Percentiles rank a stretch among this genome's conserved stretches.
Conservation (phyloP, 2,113 vertebrate species). For the Oreochromis spilurus region DNA sequence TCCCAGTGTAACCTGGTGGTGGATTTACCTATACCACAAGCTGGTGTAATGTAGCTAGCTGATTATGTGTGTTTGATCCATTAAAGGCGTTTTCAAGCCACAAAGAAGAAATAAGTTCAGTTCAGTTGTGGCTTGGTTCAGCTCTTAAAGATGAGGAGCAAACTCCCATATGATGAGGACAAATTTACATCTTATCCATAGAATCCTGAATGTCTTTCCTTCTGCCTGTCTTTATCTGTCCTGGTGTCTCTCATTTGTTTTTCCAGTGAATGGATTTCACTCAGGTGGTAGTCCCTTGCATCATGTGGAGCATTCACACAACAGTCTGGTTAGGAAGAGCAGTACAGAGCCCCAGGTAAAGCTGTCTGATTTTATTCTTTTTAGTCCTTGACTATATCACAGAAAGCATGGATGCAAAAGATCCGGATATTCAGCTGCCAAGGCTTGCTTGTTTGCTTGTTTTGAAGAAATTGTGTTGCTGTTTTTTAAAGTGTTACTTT, state of each 20-base stretch:
- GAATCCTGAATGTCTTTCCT: neutral
- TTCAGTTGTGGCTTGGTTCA: neutral
- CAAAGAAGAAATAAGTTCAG: neutral
- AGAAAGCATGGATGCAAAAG: neutral
- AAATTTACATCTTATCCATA: neutral
- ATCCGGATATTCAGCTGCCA: neutral
- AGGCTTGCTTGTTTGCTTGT: neutral
- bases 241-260: neutral
- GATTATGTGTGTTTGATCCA: neutral
- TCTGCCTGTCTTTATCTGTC: neutral
- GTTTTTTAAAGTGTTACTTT: neutral
- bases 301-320: conserved; percentile 79
- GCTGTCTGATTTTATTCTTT: neutral
- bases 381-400: neutral
- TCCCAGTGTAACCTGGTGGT: neutral
- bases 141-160: neutral
- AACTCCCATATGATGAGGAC: neutral
- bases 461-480: neutral
- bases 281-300: conserved; percentile 79
- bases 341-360: conserved; percentile 85
- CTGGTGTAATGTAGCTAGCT: neutral
- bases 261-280: conserved; percentile 94
- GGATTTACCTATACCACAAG: accelerated
- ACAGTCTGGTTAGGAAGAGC: conserved; percentile 77
- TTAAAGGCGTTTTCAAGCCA: neutral